Percentiles rank a stretch among this genome's conserved stretches.
These are phyloP conservation scores for Peromyscus nudipes DNA, from an alignment of 2,797 vertebrate species.

Conservation along the genomic window DNA sequence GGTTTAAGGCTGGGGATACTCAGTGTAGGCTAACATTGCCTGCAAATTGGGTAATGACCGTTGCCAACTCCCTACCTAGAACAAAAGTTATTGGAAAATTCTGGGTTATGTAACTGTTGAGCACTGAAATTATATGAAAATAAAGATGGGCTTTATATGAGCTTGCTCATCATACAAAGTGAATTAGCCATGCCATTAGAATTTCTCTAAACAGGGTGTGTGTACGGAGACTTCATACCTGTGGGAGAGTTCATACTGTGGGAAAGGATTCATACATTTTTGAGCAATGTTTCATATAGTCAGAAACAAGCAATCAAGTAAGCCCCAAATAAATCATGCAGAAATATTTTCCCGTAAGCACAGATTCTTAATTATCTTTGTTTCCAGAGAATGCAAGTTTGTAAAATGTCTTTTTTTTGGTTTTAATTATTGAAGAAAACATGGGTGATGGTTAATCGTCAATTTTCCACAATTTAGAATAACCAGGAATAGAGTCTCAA, in stretches of 20 bases:
- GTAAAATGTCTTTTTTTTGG: conserved; percentile 14
- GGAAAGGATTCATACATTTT: background rate
- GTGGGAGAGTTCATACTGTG: background rate
- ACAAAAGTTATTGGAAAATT: background rate
- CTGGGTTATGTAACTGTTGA: background rate
- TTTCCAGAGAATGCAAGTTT: background rate
- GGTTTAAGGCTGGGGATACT: conserved; percentile 55
- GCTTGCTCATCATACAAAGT: background rate
- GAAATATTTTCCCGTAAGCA: background rate
- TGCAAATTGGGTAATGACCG: conserved; percentile 53
- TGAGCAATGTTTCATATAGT: conserved; percentile 9
- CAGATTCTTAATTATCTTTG: conserved; percentile 5
- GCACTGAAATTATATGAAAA: conserved; percentile 52
- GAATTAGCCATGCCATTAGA: background rate
- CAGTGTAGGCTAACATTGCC: background rate
- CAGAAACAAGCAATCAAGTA: conserved; percentile 12
- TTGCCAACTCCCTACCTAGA: background rate
- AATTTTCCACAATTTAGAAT: background rate
- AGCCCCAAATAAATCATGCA: background rate
- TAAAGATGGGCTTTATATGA: background rate
- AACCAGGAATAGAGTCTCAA: background rate
- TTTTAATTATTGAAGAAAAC: background rate
- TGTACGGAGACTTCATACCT: fast-evolving
- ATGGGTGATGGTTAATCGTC: background rate
- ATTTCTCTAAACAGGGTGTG: background rate